Base-by-base conservation (phyloP, 2,888 invertebrate species). In the Blastobasis adustella region DNA sequence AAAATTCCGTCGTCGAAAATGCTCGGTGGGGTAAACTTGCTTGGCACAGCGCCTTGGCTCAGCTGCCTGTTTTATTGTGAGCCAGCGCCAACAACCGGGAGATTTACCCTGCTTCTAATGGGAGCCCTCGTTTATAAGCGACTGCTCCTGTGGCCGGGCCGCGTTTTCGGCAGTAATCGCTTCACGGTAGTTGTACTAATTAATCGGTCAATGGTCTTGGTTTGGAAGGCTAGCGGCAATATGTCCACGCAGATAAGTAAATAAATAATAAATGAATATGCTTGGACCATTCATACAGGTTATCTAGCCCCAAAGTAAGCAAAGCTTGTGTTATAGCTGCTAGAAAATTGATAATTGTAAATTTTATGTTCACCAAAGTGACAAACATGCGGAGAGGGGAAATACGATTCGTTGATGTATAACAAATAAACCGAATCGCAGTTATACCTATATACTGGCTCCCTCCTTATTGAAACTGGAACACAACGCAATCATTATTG, bases 21-120 rank as follows among this genome's bases (percentile, higher is more conserved):
- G 40, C 45, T 40, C 37, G 37, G 38, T 7, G 53, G 54, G 61
- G 57, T 67, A 69, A 79, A 82, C 71, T 79, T 71, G 76, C 71
- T 80, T 82, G 82, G 82, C 82, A 79, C 61, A 53, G 62, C 67
- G 73, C 74, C 79, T 79, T 79, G 80, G 80, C 79, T 73, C 66
- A 54, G 64, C 69, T 64, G 71, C 70, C 71, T 73, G 71, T 72
- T 78, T 75, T 75, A 79, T 74, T 71, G 76, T 71, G 70, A 71
- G 59, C 64, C 61, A 67, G 76, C 74, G 82, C 80, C 82, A 81
- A 76, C 73, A 70, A 71, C 67, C 61, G 65, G 58, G 71, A 76
- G 76, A 74, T 78, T 75, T 76, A 76, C 73, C 73, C 77, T 67
- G 67, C 70, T 69, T 58, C 56, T 61, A 77, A 76, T 75, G 71